Evolutionary conservation across 1,140 invertebrate species (phyloP).

Genomic region (Solenopsis invicta): DNA sequence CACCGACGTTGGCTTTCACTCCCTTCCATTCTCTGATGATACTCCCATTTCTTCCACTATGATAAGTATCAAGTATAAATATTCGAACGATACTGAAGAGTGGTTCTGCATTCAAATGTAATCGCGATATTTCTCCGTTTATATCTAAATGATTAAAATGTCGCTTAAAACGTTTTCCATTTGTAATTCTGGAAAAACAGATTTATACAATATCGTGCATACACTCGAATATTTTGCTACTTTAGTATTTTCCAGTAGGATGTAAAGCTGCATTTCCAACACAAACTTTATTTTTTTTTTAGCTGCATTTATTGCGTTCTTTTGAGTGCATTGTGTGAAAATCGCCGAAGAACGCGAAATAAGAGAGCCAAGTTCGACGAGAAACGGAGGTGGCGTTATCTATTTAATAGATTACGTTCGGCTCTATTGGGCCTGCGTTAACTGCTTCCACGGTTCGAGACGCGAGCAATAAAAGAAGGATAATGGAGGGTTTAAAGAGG

Average conservation of each 20-base stretch:
- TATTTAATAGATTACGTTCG: slow-evolving; percentile 79
- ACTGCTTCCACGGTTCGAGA: slow-evolving; percentile 66
- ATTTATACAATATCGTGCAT: background rate
- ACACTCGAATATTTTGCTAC: background rate
- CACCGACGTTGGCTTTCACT: slow-evolving; percentile 60
- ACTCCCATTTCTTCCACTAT: slow-evolving; percentile 52
- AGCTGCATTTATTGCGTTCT: slow-evolving; percentile 46
- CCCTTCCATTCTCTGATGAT: slow-evolving; percentile 50
- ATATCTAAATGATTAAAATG: slow-evolving; percentile 1
- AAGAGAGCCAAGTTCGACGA: background rate
- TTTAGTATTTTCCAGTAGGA: background rate
- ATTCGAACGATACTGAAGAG: background rate
- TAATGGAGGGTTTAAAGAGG: slow-evolving; percentile 69
- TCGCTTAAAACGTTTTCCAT: too few relatives aligned
- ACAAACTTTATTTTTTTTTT: slow-evolving; percentile 13
- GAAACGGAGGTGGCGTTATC: slow-evolving; percentile 69
- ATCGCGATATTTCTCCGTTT: background rate
- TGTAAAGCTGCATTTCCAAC: background rate
- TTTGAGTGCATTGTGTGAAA: slow-evolving; percentile 20
- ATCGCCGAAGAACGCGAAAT: slow-evolving; percentile 16
- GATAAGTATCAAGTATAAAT: slow-evolving; percentile 46
- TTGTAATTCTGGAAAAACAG: background rate
- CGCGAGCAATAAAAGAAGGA: slow-evolving; percentile 74
- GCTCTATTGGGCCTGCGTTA: slow-evolving; percentile 77
- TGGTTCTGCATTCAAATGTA: background rate